Evolutionary conservation across 2,888 invertebrate genomes (phyloP), one percentile per base, ranked within the genome.

Genomic region (Cheilosia urbana): DNA sequence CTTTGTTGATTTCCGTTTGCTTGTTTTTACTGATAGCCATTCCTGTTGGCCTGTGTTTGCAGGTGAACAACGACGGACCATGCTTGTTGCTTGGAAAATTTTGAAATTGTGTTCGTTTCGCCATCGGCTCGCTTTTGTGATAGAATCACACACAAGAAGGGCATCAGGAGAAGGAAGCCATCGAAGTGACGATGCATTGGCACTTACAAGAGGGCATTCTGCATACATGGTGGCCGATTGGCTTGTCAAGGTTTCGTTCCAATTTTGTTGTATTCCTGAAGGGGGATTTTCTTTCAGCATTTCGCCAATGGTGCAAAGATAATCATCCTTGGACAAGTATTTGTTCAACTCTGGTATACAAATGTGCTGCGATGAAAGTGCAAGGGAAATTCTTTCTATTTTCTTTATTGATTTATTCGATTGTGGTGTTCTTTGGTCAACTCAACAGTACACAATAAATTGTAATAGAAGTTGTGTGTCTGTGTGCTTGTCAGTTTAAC

Each of bases 201-300:
- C 13, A 21, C 3, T 24, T 51, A 21, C 30, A 57, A 53, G 47
- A 66, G 47, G 66, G 27, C 27, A 7, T 27, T 27, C 6, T 62
- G 60, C 11, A 11, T 34, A 34, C 53, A 40, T 62, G 49, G 49
- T 37, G 24, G 45, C 21, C n/a, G 15, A 17, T 9, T 51, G 34
- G 45, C 58, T 83, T 73, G 78, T 78, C 83, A 78, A 78, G 78
- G 83, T 49, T 78, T 84, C 58, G 69, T 66, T 82, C 82, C 68
- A 84, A 51, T 62, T 71, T 66, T 47, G 47, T 34, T 57, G 15
- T 45, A 30, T 60, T 21, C 2, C 1, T 47, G n/a, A 40, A n/a
- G 49, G 30, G 53, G 53, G 21, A 37, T 58, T 58, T 72, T 47
- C 21, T 9, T 27, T 68, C 4, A 42, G 13, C 57, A 37, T 37